These are phyloP conservation scores for Indicator maculatus DNA, from an alignment of 2,113 vertebrate genomes.

Conservation along the genomic window DNA sequence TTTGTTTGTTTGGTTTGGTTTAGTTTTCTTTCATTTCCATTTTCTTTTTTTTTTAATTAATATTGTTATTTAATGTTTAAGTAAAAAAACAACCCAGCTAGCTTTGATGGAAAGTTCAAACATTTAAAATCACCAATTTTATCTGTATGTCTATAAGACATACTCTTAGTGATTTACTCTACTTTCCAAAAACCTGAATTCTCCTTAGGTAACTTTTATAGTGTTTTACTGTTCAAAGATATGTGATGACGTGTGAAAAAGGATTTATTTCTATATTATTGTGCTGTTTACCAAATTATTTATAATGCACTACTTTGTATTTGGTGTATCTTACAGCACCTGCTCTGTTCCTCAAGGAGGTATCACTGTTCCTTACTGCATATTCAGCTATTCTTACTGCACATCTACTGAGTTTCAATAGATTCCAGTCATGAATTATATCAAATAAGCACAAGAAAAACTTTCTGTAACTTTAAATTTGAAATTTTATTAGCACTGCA, in stretches of 20 bases:
- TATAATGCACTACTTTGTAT: neutral
- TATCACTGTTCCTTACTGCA: neutral
- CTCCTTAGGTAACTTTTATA: neutral
- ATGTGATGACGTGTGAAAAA: neutral
- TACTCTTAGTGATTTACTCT: neutral
- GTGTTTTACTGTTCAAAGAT: neutral
- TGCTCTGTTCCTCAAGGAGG: neutral
- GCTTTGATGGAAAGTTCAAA: neutral
- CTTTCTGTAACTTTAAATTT: neutral
- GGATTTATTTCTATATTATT: neutral
- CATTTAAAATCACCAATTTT: neutral
- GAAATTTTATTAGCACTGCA: neutral
- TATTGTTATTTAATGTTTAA: no score
- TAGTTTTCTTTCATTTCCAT: no score
- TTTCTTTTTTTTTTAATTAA: neutral
- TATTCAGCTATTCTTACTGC: neutral
- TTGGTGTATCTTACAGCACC: neutral
- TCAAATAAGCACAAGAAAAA: neutral
- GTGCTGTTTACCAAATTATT: neutral
- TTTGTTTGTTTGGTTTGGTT: no score
- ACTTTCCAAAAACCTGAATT: neutral
- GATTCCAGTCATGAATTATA: neutral
- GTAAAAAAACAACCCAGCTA: neutral
- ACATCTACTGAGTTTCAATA: neutral
- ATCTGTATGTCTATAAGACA: neutral